These are phyloP conservation scores for Lasioglossum malachurum DNA, from an alignment of 2,888 invertebrate genomes.

Conservation along the genomic window DNA sequence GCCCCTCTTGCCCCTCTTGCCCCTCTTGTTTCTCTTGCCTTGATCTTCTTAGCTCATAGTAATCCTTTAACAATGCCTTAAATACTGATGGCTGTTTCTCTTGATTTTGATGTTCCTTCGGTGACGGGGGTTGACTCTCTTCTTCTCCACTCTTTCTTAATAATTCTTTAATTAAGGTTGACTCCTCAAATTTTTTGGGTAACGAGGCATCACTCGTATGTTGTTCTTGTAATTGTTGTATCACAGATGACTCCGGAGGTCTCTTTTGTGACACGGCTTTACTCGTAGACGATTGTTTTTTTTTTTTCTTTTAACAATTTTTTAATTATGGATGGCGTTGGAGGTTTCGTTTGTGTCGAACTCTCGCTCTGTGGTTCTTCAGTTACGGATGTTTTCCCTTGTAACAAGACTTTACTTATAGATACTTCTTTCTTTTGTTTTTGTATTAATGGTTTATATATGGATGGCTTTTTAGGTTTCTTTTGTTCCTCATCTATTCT, in stretches of 20 bases:
- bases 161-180: background rate
- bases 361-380: background rate
- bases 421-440: background rate
- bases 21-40: too few relatives aligned
- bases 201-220: too few relatives aligned
- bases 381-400: background rate
- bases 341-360: background rate
- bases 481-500: background rate
- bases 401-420: background rate
- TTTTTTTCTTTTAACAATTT: background rate
- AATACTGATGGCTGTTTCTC: background rate
- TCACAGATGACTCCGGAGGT: too few relatives aligned
- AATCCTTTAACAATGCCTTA: background rate
- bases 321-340: background rate
- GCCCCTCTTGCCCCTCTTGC: background rate
- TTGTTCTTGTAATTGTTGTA: background rate
- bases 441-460: background rate
- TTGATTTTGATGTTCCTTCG: background rate
- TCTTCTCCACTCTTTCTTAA: background rate
- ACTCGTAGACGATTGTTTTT: background rate
- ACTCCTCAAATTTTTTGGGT: background rate
- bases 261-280: background rate
- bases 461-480: conserved; percentile 30
- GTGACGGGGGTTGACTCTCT: background rate
- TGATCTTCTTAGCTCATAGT: background rate